Percentiles rank a stretch among this genome's conserved stretches.
Conservation (phyloP, 2,888 invertebrate species). For the Orchesella flavescens region DNA sequence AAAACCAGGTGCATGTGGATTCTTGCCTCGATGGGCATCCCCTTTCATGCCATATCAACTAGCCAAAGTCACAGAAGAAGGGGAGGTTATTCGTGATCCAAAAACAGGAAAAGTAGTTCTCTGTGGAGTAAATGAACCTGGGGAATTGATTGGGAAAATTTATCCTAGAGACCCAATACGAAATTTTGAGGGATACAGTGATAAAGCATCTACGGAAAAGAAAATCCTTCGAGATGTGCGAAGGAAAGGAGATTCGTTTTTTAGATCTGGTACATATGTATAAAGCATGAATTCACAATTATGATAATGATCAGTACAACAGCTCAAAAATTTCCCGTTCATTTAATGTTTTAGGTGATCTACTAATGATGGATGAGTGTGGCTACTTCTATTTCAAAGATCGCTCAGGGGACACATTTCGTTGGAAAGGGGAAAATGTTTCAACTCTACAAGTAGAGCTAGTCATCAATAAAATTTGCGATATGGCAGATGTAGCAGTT, state of each 20-base stretch:
- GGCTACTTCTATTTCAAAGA: conserved; percentile 67
- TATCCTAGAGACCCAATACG: conserved; percentile 89
- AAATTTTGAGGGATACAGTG: conserved; percentile 86
- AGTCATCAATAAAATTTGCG: conserved; percentile 86
- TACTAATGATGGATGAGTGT: conserved; percentile 53
- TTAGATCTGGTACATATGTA: conserved; percentile 76
- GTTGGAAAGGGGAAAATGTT: conserved; percentile 99
- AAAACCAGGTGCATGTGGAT: conserved; percentile 94
- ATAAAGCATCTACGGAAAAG: conserved; percentile 90
- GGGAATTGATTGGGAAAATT: conserved; percentile 97
- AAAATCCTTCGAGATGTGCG: conserved; percentile 93
- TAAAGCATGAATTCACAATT: no score
- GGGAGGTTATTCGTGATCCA: conserved; percentile 89
- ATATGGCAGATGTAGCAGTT: conserved; percentile 90
- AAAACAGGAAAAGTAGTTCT: conserved; percentile 84
- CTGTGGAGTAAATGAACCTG: conserved; percentile 82
- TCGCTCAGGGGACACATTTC: conserved; percentile 63
- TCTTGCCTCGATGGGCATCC: conserved; percentile 83
- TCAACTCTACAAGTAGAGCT: conserved; percentile 97
- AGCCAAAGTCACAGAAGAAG: conserved; percentile 83
- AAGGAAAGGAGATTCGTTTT: conserved; percentile 89
- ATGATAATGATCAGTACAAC: no score
- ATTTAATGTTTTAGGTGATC: conserved; percentile 43
- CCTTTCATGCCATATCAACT: conserved; percentile 95
- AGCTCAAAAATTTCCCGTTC: no score